Percentiles rank a stretch among this genome's conserved stretches.
Evolutionary conservation across 1,140 invertebrate genomes (phyloP).

Genomic region (Drosophila novamexicana): DNA sequence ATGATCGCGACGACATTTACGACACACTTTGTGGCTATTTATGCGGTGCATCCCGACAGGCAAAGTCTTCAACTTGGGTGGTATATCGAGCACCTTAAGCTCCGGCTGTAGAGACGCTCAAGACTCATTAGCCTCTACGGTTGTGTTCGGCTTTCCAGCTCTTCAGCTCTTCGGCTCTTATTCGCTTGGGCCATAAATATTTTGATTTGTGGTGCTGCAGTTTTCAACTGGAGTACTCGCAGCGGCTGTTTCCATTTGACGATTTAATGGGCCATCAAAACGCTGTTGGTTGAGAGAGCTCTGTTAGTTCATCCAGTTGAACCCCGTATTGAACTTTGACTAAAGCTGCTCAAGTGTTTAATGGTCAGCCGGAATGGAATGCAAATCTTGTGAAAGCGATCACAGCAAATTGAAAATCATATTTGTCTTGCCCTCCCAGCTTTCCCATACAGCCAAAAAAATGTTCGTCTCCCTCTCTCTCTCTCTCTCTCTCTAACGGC

Average conservation of each 20-base stretch:
- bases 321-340: conserved; percentile 72
- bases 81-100: conserved; percentile 65
- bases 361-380: conserved; percentile 47
- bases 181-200: conserved; percentile 61
- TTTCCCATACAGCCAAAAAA: conserved; percentile 23
- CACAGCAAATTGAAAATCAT: conserved; percentile 75
- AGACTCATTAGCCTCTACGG: conserved; percentile 61
- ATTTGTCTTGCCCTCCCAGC: conserved; percentile 64
- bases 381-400: conserved; percentile 77
- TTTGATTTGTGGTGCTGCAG: conserved; percentile 70
- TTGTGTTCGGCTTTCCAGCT: too few species aligned
- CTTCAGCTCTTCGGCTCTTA: background rate
- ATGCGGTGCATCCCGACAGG: conserved; percentile 64
- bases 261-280: conserved; percentile 67
- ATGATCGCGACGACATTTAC: conserved; percentile 73
- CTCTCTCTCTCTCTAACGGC: conserved; percentile 43
- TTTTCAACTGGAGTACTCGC: conserved; percentile 50
- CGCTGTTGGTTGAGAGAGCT: background rate
- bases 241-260: conserved; percentile 42
- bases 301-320: conserved; percentile 23
- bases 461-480: background rate
- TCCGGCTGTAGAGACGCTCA: background rate
- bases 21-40: conserved; percentile 79
- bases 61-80: conserved; percentile 62
- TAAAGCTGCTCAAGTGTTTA: conserved; percentile 61